Conservation (phyloP, 2,113 vertebrate genomes). For the Passer montanus region DNA sequence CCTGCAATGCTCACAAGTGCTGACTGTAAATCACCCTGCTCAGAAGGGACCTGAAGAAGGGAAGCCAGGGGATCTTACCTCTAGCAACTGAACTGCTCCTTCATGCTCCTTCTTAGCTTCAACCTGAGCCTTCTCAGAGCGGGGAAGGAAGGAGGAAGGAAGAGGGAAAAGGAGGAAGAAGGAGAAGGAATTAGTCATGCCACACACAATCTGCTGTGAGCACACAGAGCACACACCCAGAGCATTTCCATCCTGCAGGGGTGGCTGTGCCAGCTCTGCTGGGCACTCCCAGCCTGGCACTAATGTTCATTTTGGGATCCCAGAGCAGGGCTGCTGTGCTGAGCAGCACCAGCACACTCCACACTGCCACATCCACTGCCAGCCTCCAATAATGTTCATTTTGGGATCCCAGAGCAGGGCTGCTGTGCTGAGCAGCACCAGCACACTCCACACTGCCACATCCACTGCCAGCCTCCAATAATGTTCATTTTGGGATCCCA, state of each 20-base stretch:
- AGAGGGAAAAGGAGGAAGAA: background rate
- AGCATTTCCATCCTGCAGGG: background rate
- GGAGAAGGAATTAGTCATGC: background rate
- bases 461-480: background rate
- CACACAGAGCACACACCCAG: background rate
- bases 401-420: background rate
- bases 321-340: background rate
- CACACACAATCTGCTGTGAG: background rate
- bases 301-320: background rate
- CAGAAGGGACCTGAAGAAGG: background rate
- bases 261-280: background rate
- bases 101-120: conserved; percentile 98
- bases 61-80: conserved; percentile 81
- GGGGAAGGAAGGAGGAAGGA: too few species aligned
- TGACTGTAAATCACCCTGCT: background rate
- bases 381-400: too few species aligned
- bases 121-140: conserved; percentile 89
- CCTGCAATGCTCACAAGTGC: background rate
- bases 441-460: background rate
- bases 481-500: background rate
- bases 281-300: background rate
- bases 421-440: background rate
- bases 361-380: background rate
- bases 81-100: conserved; percentile 95
- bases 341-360: background rate